Evolutionary conservation across 30 jellyfish, hydroid and myxozoan species (phyloP), one percentile per base, ranked within the genome.

Genomic region (Chrysaora quinquecirrha): DNA sequence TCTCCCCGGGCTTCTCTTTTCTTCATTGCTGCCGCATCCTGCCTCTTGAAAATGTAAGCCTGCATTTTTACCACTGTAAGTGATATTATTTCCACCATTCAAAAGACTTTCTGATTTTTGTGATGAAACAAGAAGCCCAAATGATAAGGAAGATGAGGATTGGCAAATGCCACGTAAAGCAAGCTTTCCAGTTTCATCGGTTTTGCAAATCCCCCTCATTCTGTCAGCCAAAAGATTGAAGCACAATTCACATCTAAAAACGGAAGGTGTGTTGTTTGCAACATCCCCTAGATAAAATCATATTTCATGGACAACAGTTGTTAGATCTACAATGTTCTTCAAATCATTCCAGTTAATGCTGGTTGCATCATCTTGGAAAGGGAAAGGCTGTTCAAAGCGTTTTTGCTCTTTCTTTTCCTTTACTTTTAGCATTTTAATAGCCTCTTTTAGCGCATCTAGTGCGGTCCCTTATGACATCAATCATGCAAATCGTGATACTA

Each of bases 61-160:
- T 11, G 82, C 27, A 35, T 70, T 70, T 43, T 34, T 35, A 32
- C 82, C 82, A 43, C 19, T 46, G 63, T 66, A 70, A 18, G 35
- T 43, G 1, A 70, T 10, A 29, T 70, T 65, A 43, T 70, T 70
- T 20, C 82, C 43, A 18, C 82, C 82, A 70, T 22, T 21, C 11
- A 28, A 16, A 22, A 32, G 20, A 18, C 34, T 20, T 27, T 35
- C 30, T 1, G 47, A 70, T 35, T 25, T 34, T 52, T 16, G 6
- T 16, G 24, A 7, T 16, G 24, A 7, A 52, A 52, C 29, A 52
- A 52, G 68, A 52, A 52, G 68, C 9, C 68, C 68, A 52, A 25
- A 52, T 10, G 68, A 9, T 2, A 52, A 25, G 19, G 27, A 4
- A 4, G 27, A 12, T 2, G 68, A 52, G 25, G 9, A 52, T 2